phyloP scores from a whole-genome alignment of 2,113 vertebrate species.

The Brachionichthys hirsutus region DNA sequence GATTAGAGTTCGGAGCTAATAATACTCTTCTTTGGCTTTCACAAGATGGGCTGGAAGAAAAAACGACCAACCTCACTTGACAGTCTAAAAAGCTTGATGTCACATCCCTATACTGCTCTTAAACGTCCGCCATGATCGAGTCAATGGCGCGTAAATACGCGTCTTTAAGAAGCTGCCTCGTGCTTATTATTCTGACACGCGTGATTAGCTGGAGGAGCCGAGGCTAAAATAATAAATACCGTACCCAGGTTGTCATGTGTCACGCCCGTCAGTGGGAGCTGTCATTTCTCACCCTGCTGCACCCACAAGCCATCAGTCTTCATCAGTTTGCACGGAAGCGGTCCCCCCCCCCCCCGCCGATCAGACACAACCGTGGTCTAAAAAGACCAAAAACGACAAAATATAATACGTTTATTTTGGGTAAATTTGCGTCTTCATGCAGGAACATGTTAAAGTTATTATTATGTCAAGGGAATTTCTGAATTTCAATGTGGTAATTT shows the following conservation, averaged over 20 bases:
- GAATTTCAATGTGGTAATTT: too few relatives aligned
- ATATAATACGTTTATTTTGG: too few relatives aligned
- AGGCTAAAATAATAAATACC: not conserved
- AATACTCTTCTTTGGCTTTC: conserved; percentile 47
- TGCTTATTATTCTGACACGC: not conserved
- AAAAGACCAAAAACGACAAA: too few relatives aligned
- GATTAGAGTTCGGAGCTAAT: conserved; percentile 58
- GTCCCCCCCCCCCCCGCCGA: too few relatives aligned
- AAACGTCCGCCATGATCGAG: not conserved
- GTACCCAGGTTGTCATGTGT: not conserved
- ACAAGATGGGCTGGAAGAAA: conserved; percentile 22
- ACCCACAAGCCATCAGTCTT: not conserved
- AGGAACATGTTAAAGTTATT: too few relatives aligned
- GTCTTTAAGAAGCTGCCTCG: not conserved
- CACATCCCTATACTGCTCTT: conserved; percentile 19
- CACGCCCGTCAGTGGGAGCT: not conserved
- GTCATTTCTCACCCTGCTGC: not conserved
- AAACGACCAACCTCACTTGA: too few relatives aligned
- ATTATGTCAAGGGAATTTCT: too few relatives aligned
- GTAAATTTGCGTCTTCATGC: too few relatives aligned
- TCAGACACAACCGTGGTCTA: too few relatives aligned
- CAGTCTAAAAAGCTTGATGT: conserved; percentile 27
- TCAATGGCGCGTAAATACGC: conserved; percentile 7
- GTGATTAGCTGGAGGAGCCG: not conserved
- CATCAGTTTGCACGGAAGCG: conserved; percentile 1